Evolutionary conservation across 2,888 invertebrate genomes (phyloP).

Genomic region (Agrotis ipsilon): DNA sequence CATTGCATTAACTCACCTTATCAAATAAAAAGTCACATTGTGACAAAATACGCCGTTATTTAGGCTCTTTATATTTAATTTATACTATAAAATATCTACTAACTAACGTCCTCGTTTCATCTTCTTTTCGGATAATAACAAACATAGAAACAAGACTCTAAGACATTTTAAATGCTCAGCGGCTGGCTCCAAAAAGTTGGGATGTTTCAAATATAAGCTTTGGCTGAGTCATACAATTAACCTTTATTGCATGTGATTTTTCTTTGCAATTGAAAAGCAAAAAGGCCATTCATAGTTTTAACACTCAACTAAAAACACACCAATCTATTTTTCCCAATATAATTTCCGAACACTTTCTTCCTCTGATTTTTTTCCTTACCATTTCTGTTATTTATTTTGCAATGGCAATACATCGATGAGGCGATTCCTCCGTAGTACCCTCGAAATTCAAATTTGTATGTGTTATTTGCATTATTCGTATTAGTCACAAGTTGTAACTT

Average conservation of each 20-base stretch:
- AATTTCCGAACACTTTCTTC: neutral
- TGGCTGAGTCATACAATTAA: neutral
- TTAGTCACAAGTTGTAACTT: too few species aligned
- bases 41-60: constrained; percentile 48
- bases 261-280: neutral
- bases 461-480: too few species aligned
- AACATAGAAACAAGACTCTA: neutral
- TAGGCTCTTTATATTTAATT: constrained; percentile 40
- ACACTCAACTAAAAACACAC: neutral
- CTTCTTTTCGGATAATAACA: neutral
- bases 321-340: too few species aligned
- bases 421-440: too few species aligned
- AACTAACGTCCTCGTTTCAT: neutral
- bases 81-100: constrained; percentile 18
- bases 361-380: neutral
- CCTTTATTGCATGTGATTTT: neutral
- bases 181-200: too few species aligned
- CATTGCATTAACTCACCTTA: constrained; percentile 7
- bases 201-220: too few species aligned
- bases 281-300: neutral
- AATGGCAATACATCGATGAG: neutral
- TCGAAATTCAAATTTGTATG: too few species aligned
- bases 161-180: constrained; percentile 1
- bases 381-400: constrained; percentile 15
- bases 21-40: constrained; percentile 49